Evolutionary conservation across 1,140 invertebrate genomes (phyloP).

Genomic region (Lithobius niger): DNA sequence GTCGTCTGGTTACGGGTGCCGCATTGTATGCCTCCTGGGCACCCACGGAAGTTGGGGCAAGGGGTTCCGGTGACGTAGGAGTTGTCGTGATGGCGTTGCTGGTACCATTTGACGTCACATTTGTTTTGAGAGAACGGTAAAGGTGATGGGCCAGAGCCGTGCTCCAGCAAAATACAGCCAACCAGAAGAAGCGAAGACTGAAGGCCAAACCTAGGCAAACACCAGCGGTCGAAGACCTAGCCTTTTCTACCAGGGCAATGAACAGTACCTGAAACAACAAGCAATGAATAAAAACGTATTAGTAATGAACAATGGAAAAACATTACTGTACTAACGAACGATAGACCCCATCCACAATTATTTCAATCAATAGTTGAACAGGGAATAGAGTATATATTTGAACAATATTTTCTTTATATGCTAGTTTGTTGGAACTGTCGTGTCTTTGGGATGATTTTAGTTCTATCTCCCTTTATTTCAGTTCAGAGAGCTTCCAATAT

Average conservation of each 20-base stretch:
- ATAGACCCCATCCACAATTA: no score
- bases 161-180: slow-evolving; percentile 46
- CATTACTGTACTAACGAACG: no score
- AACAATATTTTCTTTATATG: no score
- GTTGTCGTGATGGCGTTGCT: neutral
- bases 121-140: slow-evolving; percentile 15
- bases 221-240: slow-evolving; percentile 25
- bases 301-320: no score
- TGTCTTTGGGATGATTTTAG: no score
- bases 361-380: no score
- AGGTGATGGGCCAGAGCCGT: slow-evolving; percentile 43
- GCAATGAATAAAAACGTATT: no score
- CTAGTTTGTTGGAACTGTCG: no score
- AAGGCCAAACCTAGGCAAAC: slow-evolving; percentile 46
- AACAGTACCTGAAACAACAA: slow-evolving; percentile 4
- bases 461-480: no score
- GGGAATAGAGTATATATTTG: no score
- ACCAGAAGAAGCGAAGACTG: slow-evolving; percentile 44
- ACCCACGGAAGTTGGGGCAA: neutral
- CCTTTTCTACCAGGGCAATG: slow-evolving; percentile 1
- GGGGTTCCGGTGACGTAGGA: no score
- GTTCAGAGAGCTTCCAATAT: no score
- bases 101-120: neutral
- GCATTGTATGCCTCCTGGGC: neutral
- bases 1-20: neutral